phyloP scores from a whole-genome alignment of 2,113 vertebrate genomes.

The Zosterops lateralis region DNA sequence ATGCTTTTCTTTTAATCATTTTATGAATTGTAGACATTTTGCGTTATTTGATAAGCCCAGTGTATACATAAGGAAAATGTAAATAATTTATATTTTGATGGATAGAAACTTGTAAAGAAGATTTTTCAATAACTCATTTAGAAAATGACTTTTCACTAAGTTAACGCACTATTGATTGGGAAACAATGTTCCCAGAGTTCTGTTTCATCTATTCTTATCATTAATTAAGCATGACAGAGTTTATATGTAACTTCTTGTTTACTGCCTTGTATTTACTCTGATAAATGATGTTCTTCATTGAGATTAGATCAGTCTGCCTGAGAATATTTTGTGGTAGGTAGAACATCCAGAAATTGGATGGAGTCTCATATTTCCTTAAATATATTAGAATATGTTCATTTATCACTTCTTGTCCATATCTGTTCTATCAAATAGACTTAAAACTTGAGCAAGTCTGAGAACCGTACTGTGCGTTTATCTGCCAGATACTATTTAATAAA shows the following conservation, averaged over 20 bases:
- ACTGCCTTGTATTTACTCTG: constrained; percentile 8
- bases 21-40: background rate
- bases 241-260: background rate
- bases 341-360: constrained; percentile 25
- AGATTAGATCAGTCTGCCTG: constrained; percentile 24
- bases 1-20: background rate
- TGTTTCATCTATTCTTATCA: background rate
- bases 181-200: background rate
- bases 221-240: background rate
- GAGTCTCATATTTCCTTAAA: constrained; percentile 25
- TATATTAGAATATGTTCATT: constrained; percentile 43
- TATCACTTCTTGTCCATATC: background rate
- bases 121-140: background rate
- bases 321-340: constrained; percentile 1
- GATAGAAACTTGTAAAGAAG: background rate
- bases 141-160: background rate
- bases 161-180: background rate
- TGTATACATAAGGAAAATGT: background rate
- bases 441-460: constrained; percentile 12
- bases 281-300: constrained; percentile 34
- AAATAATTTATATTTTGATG: background rate
- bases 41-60: background rate
- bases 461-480: background rate
- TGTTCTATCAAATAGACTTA: constrained; percentile 48
- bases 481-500: constrained; percentile 29